Conservation (phyloP, 35 echinoderm and acorn worm genomes). For the Lytechinus pictus region DNA sequence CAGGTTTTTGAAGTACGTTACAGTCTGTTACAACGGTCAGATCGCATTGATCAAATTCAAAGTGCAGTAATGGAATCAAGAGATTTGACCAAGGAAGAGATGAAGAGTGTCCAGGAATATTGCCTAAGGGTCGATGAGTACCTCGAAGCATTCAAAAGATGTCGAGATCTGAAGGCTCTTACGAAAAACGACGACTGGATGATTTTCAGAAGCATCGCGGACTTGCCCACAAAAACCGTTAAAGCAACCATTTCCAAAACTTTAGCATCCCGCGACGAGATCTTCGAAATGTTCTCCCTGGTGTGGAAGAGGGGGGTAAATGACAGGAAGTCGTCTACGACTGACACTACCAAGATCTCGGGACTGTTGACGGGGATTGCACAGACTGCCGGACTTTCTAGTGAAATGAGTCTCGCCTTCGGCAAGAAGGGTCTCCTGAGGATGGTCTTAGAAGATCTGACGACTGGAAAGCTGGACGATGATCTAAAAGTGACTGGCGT, state of each 20-base stretch:
- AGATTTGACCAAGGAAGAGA: background rate
- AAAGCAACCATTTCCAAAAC: background rate
- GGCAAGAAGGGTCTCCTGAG: background rate
- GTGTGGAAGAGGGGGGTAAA: background rate
- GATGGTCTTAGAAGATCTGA: background rate
- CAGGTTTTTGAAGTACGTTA: no score
- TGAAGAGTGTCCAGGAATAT: background rate
- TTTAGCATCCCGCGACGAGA: background rate
- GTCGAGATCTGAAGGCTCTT: background rate
- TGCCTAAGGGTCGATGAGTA: background rate
- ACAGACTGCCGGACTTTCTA: background rate
- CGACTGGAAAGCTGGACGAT: background rate
- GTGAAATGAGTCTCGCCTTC: background rate
- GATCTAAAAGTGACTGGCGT: background rate
- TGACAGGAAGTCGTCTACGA: background rate
- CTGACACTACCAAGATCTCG: background rate
- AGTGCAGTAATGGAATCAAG: background rate
- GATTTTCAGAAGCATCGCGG: background rate
- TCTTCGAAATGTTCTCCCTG: background rate
- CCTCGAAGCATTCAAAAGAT: background rate
- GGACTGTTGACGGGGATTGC: background rate
- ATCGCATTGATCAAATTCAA: background rate
- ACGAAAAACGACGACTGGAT: background rate
- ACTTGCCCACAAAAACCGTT: background rate
- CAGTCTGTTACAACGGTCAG: no score